Evolutionary conservation across 2,888 invertebrate genomes (phyloP).

Genomic region (Teleogryllus oceanicus): DNA sequence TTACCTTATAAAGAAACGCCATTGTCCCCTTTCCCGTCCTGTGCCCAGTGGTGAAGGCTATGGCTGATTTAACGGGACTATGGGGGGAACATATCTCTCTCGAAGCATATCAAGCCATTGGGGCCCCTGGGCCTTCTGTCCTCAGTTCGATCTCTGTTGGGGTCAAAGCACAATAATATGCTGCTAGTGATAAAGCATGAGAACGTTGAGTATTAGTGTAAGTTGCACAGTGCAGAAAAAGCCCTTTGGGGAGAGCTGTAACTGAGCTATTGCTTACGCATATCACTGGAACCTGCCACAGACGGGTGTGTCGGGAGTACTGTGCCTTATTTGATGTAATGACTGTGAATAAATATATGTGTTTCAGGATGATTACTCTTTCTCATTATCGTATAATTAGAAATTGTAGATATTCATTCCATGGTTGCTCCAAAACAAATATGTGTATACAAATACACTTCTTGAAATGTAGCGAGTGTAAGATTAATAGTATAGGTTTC

Average conservation of each 20-base stretch:
- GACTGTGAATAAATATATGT: slow-evolving; percentile 21
- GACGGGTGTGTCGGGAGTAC: slow-evolving; percentile 18
- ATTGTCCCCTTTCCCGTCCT: slow-evolving; percentile 9
- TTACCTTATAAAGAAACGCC: neutral
- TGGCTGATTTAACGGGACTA: neutral
- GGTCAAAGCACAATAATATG: neutral
- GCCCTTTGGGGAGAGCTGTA: neutral
- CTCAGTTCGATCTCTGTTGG: neutral
- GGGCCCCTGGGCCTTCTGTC: neutral
- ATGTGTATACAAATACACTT: too few relatives aligned
- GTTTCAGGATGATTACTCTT: neutral
- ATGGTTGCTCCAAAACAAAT: too few relatives aligned
- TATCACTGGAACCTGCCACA: slow-evolving; percentile 18
- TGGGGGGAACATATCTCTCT: neutral
- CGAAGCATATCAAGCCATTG: slow-evolving; percentile 1
- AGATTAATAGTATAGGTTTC: too few relatives aligned
- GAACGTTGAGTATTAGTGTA: neutral
- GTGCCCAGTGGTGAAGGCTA: slow-evolving; percentile 6
- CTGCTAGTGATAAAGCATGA: neutral
- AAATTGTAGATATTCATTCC: too few relatives aligned
- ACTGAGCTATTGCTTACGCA: neutral
- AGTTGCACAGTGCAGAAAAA: neutral
- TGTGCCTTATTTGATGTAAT: slow-evolving; percentile 33
- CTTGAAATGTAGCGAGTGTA: too few relatives aligned
- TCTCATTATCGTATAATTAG: too few relatives aligned